Percentiles rank a stretch among this genome's conserved stretches.
These are phyloP conservation scores for Stomorhina lunata DNA, from an alignment of 2,888 invertebrate species.

Conservation along the genomic window DNA sequence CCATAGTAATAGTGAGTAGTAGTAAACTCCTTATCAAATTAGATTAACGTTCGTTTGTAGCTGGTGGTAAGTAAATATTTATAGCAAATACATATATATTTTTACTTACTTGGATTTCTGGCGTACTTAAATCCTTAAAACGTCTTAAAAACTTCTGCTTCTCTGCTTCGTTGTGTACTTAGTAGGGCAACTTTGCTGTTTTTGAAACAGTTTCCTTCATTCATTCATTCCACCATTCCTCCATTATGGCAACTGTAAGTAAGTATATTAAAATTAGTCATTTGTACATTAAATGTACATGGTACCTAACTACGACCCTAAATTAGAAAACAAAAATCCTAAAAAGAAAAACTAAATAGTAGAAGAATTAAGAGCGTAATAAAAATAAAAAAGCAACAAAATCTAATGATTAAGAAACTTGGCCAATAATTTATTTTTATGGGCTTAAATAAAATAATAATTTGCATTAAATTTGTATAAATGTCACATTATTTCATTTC, in stretches of 20 bases:
- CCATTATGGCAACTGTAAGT: background rate
- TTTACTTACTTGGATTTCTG: too few relatives aligned
- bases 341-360: background rate
- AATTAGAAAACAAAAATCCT: constrained; percentile 15
- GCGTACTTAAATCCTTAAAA: too few relatives aligned
- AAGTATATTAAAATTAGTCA: background rate
- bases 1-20: background rate
- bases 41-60: background rate
- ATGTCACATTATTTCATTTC: constrained; percentile 26
- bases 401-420: constrained; percentile 34
- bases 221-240: too few relatives aligned
- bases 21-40: background rate
- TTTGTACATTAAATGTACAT: background rate
- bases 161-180: background rate
- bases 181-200: background rate
- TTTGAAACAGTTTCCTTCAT: background rate
- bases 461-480: constrained; percentile 53
- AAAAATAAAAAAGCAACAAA: constrained; percentile 33
- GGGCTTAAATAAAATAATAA: constrained; percentile 42
- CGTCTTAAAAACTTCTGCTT: background rate
- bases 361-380: background rate
- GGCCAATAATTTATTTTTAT: constrained; percentile 48
- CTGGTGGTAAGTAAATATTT: constrained; percentile 37
- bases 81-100: background rate
- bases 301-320: background rate